Evolutionary conservation across 2,113 vertebrate species (phyloP).

Genomic region (Notothenia rossii): DNA sequence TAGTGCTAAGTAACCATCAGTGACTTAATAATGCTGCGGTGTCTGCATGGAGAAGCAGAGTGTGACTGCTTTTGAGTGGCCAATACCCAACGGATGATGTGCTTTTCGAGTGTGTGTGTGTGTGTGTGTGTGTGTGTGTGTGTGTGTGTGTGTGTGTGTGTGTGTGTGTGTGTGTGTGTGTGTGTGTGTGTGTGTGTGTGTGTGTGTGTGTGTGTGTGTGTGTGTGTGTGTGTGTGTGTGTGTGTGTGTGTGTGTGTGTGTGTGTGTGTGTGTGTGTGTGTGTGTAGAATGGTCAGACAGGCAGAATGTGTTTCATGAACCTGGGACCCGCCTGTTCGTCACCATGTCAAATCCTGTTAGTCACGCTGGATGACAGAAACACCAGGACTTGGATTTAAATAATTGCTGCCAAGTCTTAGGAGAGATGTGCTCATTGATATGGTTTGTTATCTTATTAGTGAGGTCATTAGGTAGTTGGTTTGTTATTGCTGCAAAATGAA

Average conservation of each 20-base stretch:
- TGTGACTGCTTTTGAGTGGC: background rate
- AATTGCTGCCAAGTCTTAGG: slow-evolving; percentile 33
- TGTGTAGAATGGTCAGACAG: slow-evolving; percentile 38
- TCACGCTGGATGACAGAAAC: slow-evolving; percentile 61
- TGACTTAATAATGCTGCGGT: slow-evolving; percentile 6
- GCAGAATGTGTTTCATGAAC: slow-evolving; percentile 68
- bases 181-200: background rate
- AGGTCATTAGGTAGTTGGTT: background rate
- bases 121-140: background rate
- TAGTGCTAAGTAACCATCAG: slow-evolving; percentile 2
- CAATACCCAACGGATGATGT: slow-evolving; percentile 34
- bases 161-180: background rate
- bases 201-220: background rate
- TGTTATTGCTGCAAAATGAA: background rate
- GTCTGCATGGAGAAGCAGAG: slow-evolving; percentile 19
- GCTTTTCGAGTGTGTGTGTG: too few species aligned
- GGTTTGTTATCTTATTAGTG: background rate
- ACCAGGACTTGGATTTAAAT: slow-evolving; percentile 55
- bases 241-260: background rate
- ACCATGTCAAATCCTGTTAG: slow-evolving; percentile 73
- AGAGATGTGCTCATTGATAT: background rate
- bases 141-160: slow-evolving; percentile 9
- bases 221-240: slow-evolving; percentile 6
- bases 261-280: background rate
- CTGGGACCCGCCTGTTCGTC: slow-evolving; percentile 51